A percentile compares a stretch with the other conserved stretches of the same genome.
Conservation (phyloP, 1,140 invertebrate genomes). For the Megalonaias nervosa region DNA sequence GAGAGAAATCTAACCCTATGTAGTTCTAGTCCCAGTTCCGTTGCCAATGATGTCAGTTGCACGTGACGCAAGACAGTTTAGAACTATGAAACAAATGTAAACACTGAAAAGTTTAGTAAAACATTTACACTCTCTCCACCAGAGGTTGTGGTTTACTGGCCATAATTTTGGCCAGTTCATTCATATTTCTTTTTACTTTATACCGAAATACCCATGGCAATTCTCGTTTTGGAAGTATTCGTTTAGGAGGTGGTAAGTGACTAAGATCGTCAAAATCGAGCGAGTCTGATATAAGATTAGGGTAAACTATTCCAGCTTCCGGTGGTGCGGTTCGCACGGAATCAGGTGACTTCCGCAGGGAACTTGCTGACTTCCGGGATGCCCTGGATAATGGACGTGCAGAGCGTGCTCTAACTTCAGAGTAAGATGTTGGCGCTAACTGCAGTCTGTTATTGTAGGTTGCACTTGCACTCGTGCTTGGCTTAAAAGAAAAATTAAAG, state of each 20-base stretch:
- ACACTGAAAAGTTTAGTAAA: too few species aligned
- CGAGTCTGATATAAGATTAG: conserved; percentile 45
- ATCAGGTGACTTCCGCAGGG: conserved; percentile 29
- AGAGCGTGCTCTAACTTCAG: conserved; percentile 40
- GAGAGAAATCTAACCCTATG: too few species aligned
- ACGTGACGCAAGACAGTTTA: too few species aligned
- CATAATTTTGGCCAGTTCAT: conserved; percentile 63
- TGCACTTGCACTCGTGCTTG: neutral
- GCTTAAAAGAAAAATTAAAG: too few species aligned
- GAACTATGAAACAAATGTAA: too few species aligned
- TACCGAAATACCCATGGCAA: conserved; percentile 66
- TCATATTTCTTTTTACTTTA: conserved; percentile 66
- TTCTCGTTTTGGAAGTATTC: conserved; percentile 51
- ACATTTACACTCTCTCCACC: conserved; percentile 2
- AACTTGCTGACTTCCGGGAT: conserved; percentile 13
- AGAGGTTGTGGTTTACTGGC: conserved; percentile 49
- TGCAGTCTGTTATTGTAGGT: conserved; percentile 14
- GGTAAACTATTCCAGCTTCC: conserved; percentile 43
- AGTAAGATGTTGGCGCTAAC: conserved; percentile 37
- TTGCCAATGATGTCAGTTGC: too few species aligned
- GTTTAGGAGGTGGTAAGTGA: conserved; percentile 54
- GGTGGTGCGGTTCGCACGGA: conserved; percentile 38
- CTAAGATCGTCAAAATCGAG: conserved; percentile 57
- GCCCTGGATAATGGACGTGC: conserved; percentile 23
- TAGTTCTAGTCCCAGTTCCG: too few species aligned